Evolutionary conservation across 2,113 vertebrate species (phyloP), one percentile per base, ranked within the genome.

Genomic region (Gorsachius goisagi): DNA sequence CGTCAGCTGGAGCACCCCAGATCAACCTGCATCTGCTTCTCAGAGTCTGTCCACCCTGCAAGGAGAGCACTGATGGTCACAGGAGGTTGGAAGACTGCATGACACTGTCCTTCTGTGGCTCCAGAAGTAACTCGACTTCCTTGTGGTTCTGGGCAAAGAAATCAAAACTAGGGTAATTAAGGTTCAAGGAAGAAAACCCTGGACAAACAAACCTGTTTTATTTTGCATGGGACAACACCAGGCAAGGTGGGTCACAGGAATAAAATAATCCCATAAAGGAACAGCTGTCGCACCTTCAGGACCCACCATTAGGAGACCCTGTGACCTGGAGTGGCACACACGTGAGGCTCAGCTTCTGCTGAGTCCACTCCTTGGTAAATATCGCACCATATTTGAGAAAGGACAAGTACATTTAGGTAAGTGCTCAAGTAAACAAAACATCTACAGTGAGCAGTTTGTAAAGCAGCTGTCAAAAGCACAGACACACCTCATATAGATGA

Each of bases 51-150:
- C 18, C 45, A 71, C 15, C 20, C 24, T 64, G 18, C 4, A 3
- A 62, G 33, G 50, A 69, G 28, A 12, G 19, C 41, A 47, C 35
- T 1, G 8, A 44, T 0, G 1, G 19, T 19, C 50, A 55, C 0
- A 0, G 32, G 44, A 62, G 12, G 2, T 9, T 1, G 3, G 47
- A 22, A 75, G 20, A 5, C 17, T 35, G 2, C 5, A 1, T 20
- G 9, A 4, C 9, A 16, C 26, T 87, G 64, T 20, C 20, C n/a
- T 49, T 74, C 56, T 16, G 7, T 20, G 17, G 11, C 6, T 81
- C 16, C 27, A 52, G 37, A 85, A 8, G 8, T 39, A 71, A 67
- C 35, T 77, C 1, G 1, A 52, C 47, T 90, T 85, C 44, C 35
- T 60, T 56, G 27, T 2, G 3, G 2, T 72, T 88, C 37, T 75